These are phyloP conservation scores for Tauraco erythrolophus DNA, from an alignment of 2,113 vertebrate species.

Conservation along the genomic window DNA sequence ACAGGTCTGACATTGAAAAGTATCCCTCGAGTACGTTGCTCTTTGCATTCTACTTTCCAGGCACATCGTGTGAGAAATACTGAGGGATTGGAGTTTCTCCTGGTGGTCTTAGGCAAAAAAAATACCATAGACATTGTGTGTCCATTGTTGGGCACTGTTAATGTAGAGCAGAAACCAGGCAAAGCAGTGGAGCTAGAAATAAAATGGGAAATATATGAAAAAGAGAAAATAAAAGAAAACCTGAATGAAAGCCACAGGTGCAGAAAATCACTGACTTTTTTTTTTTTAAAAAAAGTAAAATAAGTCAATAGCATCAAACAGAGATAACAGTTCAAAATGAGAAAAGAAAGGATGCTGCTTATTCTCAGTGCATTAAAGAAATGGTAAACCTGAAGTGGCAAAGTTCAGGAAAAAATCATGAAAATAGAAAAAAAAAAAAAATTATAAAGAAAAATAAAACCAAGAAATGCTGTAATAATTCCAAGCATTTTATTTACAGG, in stretches of 20 bases:
- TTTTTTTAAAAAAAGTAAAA: background rate
- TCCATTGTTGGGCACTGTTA: background rate
- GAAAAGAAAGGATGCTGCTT: background rate
- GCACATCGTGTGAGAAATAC: background rate
- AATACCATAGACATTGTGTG: background rate
- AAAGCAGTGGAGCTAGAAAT: background rate
- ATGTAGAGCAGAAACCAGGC: background rate
- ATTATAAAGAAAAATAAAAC: slow-evolving; percentile 1
- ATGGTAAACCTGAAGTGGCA: background rate
- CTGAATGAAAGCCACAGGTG: background rate
- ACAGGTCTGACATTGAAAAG: background rate
- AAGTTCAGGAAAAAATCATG: background rate
- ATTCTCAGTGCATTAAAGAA: background rate
- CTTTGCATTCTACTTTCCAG: background rate
- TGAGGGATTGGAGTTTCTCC: background rate
- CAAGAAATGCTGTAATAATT: background rate
- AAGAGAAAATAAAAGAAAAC: background rate
- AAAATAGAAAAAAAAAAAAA: background rate
- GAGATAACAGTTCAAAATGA: background rate
- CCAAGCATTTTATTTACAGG: slow-evolving; percentile 8
- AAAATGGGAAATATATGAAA: background rate
- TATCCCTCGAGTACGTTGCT: background rate
- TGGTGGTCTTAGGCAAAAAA: background rate
- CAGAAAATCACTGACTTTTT: background rate
- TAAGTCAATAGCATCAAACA: background rate